Evolutionary conservation across 2,113 vertebrate genomes (phyloP).

Genomic region (Neopipo cinnamomea): DNA sequence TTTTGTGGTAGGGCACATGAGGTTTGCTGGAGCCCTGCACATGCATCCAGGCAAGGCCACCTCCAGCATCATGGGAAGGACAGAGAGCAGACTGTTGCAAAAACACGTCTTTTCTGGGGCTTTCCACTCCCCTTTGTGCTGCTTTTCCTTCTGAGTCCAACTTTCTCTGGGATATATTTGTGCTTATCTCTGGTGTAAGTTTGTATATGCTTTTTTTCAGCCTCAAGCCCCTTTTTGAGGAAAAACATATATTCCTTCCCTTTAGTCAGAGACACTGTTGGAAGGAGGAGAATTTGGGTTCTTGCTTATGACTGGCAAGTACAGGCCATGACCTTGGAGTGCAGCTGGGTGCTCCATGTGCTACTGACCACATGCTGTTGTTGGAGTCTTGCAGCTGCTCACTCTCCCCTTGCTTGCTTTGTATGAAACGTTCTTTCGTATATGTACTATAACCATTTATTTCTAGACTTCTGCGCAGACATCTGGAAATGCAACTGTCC

Average conservation of each 20-base stretch:
- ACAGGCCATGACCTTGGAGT: neutral
- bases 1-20: neutral
- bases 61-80: neutral
- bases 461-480: neutral
- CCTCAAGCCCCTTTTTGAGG: neutral
- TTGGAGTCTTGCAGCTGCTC: neutral
- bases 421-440: neutral
- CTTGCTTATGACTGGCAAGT: neutral
- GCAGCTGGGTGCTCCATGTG: neutral
- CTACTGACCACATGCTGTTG: neutral
- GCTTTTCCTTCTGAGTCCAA: neutral
- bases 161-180: neutral
- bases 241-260: neutral
- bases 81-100: neutral
- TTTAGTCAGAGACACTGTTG: neutral
- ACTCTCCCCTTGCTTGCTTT: neutral
- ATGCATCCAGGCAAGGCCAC: neutral
- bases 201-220: neutral
- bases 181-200: neutral
- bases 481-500: neutral
- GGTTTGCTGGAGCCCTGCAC: neutral
- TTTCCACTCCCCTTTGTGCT: neutral
- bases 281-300: neutral
- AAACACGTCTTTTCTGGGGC: neutral
- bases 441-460: neutral